Evolutionary conservation across 1,140 invertebrate species (phyloP), one percentile per base, ranked within the genome.

Genomic region (Zelostemma sp.): DNA sequence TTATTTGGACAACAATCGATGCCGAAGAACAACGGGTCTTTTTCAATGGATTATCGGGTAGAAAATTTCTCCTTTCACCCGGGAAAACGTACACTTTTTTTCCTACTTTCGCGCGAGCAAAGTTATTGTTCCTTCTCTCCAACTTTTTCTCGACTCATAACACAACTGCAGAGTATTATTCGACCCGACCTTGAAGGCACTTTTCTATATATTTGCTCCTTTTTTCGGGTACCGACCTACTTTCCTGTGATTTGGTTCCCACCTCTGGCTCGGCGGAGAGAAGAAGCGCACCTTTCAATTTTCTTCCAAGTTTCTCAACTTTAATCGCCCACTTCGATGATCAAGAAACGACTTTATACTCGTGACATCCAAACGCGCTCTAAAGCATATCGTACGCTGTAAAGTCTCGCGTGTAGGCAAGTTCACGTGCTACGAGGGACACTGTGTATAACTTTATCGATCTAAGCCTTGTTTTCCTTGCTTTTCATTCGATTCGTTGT

Each of bases 131-230:
- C 19, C 48, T 14, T 14, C 25, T 1, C 46, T 46, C 1, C 12
- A 48, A 28, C 21, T 48, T 19, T 47, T 47, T 53, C 18, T 17
- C 38, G 38, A 62, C 48, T 51, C 55, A 53, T 53, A 8, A 25
- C 15, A 19, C 54, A 40, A 38, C 31, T 43, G 8, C 21, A 47
- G 51, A 50, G 58, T 49, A 62, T 68, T 28, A 56, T 56, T 43
- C 67, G 60, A 64, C 61, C 64, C 57, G 61, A 70, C 61, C 61
- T 49, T 18, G 40, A 65, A 65, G 67, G 67, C 67, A 70, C 67
- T 57, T 50, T 48, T 50, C 51, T 57, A 50, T 58, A 65, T 43
- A 55, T 67, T 38, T 28, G 64, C 58, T 45, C 15, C 41, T 31
- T 41, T 28, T 48, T 61, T 49, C 56, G 25, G 40, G 15, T 43